phyloP scores from a whole-genome alignment of 1,140 invertebrate genomes.

The Apis cerana region DNA sequence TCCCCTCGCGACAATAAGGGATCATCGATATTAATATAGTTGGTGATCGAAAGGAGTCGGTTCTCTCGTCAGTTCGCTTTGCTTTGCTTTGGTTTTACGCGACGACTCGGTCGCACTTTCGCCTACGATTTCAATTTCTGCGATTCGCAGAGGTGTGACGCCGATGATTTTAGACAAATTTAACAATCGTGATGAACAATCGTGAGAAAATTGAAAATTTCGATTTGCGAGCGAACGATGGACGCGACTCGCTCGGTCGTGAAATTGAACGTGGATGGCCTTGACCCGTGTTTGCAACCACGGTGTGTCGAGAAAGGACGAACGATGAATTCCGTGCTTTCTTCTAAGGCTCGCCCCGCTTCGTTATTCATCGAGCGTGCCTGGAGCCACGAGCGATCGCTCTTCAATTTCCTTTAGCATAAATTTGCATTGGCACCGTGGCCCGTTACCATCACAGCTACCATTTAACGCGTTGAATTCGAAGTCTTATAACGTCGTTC shows the following conservation, averaged over 20 bases:
- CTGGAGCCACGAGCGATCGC: constrained; percentile 46
- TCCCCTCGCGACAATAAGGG: neutral
- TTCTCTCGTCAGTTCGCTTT: too few relatives aligned
- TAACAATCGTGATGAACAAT: too few relatives aligned
- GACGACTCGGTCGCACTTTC: neutral
- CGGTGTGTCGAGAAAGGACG: constrained; percentile 11
- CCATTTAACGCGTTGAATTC: constrained; percentile 44
- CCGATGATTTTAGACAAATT: neutral
- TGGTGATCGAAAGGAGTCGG: neutral
- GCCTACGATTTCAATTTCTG: neutral
- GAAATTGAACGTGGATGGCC: constrained; percentile 5
- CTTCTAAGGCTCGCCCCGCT: constrained; percentile 25
- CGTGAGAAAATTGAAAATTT: neutral
- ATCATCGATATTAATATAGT: constrained; percentile 16
- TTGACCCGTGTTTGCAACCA: constrained; percentile 17
- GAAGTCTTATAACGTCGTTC: constrained; percentile 31
- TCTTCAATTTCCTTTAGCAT: constrained; percentile 68
- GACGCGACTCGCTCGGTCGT: neutral
- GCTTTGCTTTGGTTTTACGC: neutral
- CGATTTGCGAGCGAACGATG: neutral
- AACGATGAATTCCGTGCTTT: constrained; percentile 20
- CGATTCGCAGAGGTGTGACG: neutral
- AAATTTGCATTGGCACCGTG: constrained; percentile 66
- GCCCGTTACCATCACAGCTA: neutral
- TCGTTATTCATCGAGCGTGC: constrained; percentile 56